Percentiles rank a stretch among this genome's conserved stretches.
These are phyloP conservation scores for Drosophila pruinosa DNA, from an alignment of 1,140 invertebrate genomes.

Conservation along the genomic window DNA sequence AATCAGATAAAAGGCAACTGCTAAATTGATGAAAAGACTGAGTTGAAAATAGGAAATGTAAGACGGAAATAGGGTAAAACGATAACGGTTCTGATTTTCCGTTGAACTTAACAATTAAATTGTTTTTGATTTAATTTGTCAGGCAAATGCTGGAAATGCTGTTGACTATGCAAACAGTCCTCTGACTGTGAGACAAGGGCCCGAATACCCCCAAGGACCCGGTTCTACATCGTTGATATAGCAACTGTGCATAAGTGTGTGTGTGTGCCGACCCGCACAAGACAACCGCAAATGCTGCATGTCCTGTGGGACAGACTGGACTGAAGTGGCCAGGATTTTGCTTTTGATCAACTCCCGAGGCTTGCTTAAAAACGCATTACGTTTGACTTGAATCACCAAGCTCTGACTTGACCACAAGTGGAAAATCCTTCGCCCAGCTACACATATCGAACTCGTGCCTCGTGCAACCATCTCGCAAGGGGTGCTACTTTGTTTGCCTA, in stretches of 20 bases:
- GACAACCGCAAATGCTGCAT: conserved; percentile 22
- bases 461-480: background rate
- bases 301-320: conserved; percentile 6
- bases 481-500: conserved; percentile 1
- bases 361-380: conserved; percentile 73
- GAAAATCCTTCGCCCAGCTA: conserved; percentile 41
- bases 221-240: background rate
- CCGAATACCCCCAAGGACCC: background rate
- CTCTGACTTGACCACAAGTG: conserved; percentile 55
- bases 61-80: conserved; percentile 4
- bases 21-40: background rate
- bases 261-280: conserved; percentile 2
- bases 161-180: conserved; percentile 62
- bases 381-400: background rate
- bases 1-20: conserved; percentile 50
- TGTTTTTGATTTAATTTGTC: conserved; percentile 66
- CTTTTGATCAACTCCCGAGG: conserved; percentile 54
- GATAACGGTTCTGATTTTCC: conserved; percentile 17
- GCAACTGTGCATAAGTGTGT: background rate
- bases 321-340: conserved; percentile 10
- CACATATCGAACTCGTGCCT: conserved; percentile 1
- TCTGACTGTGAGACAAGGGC: background rate
- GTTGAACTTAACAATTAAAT: conserved; percentile 40
- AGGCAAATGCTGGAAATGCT: conserved; percentile 47
- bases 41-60: too few relatives aligned